Evolutionary conservation across 2,113 vertebrate genomes (phyloP), one percentile per base, ranked within the genome.

Genomic region (Brienomyrus longianalis): DNA sequence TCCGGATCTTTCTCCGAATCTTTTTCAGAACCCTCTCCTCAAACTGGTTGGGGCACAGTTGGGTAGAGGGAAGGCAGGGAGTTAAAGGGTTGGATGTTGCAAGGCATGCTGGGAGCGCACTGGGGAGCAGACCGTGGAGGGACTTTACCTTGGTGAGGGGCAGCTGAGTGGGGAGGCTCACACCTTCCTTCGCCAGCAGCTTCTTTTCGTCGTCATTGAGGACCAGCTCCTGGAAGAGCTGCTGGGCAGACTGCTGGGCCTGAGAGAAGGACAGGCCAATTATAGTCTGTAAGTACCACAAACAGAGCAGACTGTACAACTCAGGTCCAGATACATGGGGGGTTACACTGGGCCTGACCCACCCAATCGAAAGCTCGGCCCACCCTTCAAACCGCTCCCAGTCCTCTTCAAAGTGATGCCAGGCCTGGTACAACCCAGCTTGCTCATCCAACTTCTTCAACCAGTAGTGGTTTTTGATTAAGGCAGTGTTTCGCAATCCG

Each of bases 201-300:
- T 97, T 99, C 94, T 97, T 98, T 95, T 99, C 98, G 0, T 99
- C 98, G 88, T 99, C 98, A 0, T 97, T 98, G 92, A 99, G 96
- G 56, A 97, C 92, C 86, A 99, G 95, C 88, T 98, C 97, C 92
- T 97, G 96, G 92, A 94, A 94, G 39, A 93, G 94, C 88, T 95
- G 94, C 10, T 95, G 94, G 39, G 91, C 51, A 0, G 90, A 62
- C 74, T 51, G 91, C 77, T 94, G 95, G 2, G 92, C 91, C 94
- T 95, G 94, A 89, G 19, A 91, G 15, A 84, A 11, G 51, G 9
- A 84, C 21, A 87, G 23, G 19, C 15, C 3, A 15, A 0, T 80
- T 39, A 43, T 80, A 35, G 74, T 43, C 35, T 39, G 39, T 80
- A 80, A 43, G 35, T 35, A 80, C 8, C 74, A 19, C 15, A 6